Evolutionary conservation across 2,888 invertebrate genomes (phyloP).

Genomic region (Hydropsyche betteni): DNA sequence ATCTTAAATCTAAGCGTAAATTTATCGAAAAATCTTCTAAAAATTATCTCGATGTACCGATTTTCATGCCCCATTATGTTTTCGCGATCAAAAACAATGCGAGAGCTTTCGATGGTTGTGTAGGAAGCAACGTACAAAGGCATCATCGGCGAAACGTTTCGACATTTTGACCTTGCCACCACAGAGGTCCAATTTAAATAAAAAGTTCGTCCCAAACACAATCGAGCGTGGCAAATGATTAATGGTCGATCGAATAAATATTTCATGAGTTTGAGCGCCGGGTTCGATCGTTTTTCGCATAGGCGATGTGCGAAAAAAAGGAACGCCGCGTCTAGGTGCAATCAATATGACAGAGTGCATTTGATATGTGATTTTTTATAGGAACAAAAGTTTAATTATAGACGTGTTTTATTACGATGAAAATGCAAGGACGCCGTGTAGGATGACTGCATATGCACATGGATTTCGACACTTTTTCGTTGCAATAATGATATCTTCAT

Average conservation of each 20-base stretch:
- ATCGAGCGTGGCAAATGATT: slow-evolving; percentile 30
- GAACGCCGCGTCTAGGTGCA: not conserved
- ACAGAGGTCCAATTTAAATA: slow-evolving; percentile 36
- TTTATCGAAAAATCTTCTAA: not conserved
- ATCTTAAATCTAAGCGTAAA: not conserved
- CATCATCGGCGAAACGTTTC: slow-evolving; percentile 4
- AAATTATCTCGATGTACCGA: slow-evolving; percentile 2
- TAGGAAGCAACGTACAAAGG: slow-evolving; percentile 30
- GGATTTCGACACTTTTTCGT: no score
- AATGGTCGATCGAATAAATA: slow-evolving; percentile 32
- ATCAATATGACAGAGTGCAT: slow-evolving; percentile 6
- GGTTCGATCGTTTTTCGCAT: slow-evolving; percentile 18
- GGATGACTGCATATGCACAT: slow-evolving; percentile 1
- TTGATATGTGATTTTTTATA: slow-evolving; percentile 11
- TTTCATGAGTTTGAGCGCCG: slow-evolving; percentile 25
- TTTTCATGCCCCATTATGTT: not conserved
- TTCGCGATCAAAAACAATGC: not conserved
- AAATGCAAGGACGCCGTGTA: slow-evolving; percentile 14
- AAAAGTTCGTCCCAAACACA: slow-evolving; percentile 27
- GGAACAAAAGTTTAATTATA: slow-evolving; percentile 11
- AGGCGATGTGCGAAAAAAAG: not conserved
- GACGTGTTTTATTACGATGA: not conserved
- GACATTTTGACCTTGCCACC: slow-evolving; percentile 29
- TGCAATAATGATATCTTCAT: no score
- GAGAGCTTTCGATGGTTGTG: slow-evolving; percentile 9